These are phyloP conservation scores for Morone chrysops DNA, from an alignment of 2,113 vertebrate genomes.

Conservation along the genomic window DNA sequence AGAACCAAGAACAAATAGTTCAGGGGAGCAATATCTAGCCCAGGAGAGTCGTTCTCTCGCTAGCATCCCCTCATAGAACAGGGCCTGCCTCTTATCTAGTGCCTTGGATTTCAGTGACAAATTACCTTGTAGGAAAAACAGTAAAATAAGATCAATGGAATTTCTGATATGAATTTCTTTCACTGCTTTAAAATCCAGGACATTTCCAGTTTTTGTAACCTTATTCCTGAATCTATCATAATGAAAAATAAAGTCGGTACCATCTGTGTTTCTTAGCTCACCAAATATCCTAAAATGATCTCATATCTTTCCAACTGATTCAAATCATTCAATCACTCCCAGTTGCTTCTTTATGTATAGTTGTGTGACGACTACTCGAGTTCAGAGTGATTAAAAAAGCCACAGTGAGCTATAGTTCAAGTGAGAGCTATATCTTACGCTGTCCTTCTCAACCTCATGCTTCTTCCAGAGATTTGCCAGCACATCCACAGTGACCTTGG, in stretches of 20 bases:
- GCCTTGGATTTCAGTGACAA: constrained; percentile 25
- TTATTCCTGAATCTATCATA: neutral
- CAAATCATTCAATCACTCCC: neutral
- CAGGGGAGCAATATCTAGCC: constrained; percentile 40
- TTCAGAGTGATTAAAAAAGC: constrained; percentile 10
- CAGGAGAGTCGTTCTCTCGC: constrained; percentile 38
- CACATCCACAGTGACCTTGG: constrained; percentile 26
- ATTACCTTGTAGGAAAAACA: constrained; percentile 22
- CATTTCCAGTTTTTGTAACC: neutral
- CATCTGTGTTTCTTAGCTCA: neutral
- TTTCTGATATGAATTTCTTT: neutral
- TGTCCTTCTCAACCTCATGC: neutral
- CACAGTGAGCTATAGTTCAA: neutral
- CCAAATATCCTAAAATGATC: neutral
- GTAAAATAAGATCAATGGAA: neutral
- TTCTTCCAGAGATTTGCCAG: constrained; percentile 10
- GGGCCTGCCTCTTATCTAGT: constrained; percentile 31
- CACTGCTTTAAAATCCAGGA: neutral
- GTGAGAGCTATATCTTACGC: neutral
- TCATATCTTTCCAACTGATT: neutral
- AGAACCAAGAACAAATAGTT: constrained; percentile 66
- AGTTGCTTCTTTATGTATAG: neutral
- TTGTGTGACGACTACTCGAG: neutral
- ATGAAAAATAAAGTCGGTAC: neutral
- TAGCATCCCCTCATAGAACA: constrained; percentile 24